A percentile compares a stretch with the other conserved stretches of the same genome.
These are phyloP conservation scores for Drosophila saltans DNA, from an alignment of 1,140 invertebrate genomes.

Conservation along the genomic window DNA sequence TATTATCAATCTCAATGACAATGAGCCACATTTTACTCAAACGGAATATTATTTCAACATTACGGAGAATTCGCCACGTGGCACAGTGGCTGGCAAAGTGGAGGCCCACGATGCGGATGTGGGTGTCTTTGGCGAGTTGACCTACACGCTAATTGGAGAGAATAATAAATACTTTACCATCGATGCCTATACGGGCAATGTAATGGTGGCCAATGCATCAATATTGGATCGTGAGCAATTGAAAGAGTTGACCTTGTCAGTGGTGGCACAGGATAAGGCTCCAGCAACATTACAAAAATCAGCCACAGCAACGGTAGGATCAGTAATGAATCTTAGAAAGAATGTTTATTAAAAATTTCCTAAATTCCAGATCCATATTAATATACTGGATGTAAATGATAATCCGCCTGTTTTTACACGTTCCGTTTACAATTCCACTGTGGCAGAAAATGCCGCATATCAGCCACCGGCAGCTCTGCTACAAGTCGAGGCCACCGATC, in stretches of 20 bases:
- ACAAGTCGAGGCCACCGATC: slow-evolving; percentile 89
- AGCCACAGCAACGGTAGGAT: slow-evolving; percentile 88
- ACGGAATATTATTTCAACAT: slow-evolving; percentile 88
- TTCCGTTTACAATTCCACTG: slow-evolving; percentile 89
- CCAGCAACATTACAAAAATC: slow-evolving; percentile 87
- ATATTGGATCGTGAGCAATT: slow-evolving; percentile 91
- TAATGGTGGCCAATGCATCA: slow-evolving; percentile 89
- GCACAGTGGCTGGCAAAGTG: slow-evolving; percentile 88
- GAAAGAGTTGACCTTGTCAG: slow-evolving; percentile 89
- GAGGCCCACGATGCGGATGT: slow-evolving; percentile 90
- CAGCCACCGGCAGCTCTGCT: slow-evolving; percentile 91
- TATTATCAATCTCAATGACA: slow-evolving; percentile 94
- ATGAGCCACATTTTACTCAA: slow-evolving; percentile 90
- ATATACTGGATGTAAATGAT: slow-evolving; percentile 92
- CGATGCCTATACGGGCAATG: slow-evolving; percentile 89
- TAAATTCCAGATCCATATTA: slow-evolving; percentile 87
- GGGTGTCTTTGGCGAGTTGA: slow-evolving; percentile 89
- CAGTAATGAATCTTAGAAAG: no score
- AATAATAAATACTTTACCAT: slow-evolving; percentile 88
- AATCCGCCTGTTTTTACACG: slow-evolving; percentile 91
- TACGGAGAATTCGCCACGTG: slow-evolving; percentile 89
- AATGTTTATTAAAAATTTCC: neutral
- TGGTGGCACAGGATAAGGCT: slow-evolving; percentile 91
- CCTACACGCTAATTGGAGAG: slow-evolving; percentile 90
- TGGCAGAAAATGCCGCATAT: slow-evolving; percentile 92